Base-by-base conservation (phyloP, 2,888 invertebrate genomes). In the Agrochola circellaris region DNA sequence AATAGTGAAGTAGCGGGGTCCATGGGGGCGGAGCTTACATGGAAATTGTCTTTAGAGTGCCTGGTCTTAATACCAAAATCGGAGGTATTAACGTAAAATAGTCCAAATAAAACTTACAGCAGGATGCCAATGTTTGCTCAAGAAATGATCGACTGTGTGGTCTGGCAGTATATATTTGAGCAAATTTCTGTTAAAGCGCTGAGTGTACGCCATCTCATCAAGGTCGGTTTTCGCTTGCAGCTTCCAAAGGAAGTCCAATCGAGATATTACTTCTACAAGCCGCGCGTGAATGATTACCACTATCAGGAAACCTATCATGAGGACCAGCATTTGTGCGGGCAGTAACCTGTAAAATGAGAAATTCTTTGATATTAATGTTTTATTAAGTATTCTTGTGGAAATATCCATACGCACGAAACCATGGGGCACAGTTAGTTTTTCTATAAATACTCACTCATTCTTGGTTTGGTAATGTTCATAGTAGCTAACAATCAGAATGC, bases 221-320 rank as follows among this genome's bases (percentile, higher is more conserved):
- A 99, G 97, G 93, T 99, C 99, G 73, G 98, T 98, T 92, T 99
- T 98, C 0, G 99, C 99, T 95, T 99, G 99, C 88, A 99, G 98
- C 94, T 99, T 99, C 99, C 99, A 99, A 62, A 99, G 97, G 94
- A 99, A 99, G 96, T 99, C 99, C 73, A 99, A 97, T 45, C 99
- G 97, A 0, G 99, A 99, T 26, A 99, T 99, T 26, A 98, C 97
- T 95, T 99, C 99, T 48, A 99, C 98, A 74, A 99, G 96, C 76
- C 99, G 97, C 34, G 99, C 99, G 94, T 99, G 99, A 94, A 99
- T 98, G 54, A 98, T 98, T 26, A 99, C 99, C 97, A 99, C 98
- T 84, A 98, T 97, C 79, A 99, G 97, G 93, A 99, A 99, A 82
- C 99, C 98, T n/a, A 97, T 94, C 90, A 99, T 97, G 77, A 99